Evolutionary conservation across 2,888 invertebrate genomes (phyloP).

Genomic region (Coremacera marginata): DNA sequence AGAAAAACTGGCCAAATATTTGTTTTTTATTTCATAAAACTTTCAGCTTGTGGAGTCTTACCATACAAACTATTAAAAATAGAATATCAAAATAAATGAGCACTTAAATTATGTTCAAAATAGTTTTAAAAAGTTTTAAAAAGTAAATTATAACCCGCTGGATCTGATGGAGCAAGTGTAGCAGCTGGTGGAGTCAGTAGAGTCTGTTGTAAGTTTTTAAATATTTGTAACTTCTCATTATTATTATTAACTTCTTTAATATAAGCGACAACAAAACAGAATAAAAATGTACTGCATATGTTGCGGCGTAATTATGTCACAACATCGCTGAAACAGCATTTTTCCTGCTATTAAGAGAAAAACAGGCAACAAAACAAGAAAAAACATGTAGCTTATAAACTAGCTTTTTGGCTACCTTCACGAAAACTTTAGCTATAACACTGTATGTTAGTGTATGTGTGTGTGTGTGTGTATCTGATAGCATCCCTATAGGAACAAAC

Average conservation of each 20-base stretch:
- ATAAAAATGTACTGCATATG: background rate
- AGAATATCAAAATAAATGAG: too few species aligned
- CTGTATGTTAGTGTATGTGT: background rate
- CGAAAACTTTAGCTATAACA: background rate
- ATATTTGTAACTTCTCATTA: background rate
- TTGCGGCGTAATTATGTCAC: conserved; percentile 23
- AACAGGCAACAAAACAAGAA: background rate
- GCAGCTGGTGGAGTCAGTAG: background rate
- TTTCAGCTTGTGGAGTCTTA: too few species aligned
- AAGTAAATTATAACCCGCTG: too few species aligned
- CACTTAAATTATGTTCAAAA: too few species aligned
- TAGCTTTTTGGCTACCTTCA: background rate
- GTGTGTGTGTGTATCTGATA: background rate
- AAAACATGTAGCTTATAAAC: background rate
- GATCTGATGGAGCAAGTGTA: background rate
- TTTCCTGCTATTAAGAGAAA: background rate
- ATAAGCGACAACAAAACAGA: too few species aligned
- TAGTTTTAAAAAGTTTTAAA: too few species aligned
- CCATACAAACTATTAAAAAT: too few species aligned
- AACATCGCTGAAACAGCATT: background rate
- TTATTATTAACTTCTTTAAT: background rate
- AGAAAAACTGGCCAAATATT: background rate
- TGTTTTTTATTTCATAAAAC: too few species aligned
- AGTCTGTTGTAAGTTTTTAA: background rate
- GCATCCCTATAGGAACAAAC: too few species aligned